Evolutionary conservation across 2,888 invertebrate species (phyloP).

Genomic region (Lissonota sp.): DNA sequence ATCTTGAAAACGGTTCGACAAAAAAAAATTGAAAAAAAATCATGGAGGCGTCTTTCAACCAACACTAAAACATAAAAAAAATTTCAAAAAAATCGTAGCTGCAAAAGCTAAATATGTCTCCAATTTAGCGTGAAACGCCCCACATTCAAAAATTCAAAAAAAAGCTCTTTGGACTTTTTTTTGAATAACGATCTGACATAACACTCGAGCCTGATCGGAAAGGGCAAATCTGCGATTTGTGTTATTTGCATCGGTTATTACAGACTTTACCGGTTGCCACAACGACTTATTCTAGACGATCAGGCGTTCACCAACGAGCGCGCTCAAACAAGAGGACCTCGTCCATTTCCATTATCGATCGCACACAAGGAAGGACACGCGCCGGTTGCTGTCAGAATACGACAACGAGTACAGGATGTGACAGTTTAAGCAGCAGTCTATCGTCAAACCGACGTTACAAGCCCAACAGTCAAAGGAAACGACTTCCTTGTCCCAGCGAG

Average conservation of each 20-base stretch:
- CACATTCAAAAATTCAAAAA: background rate
- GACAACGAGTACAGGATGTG: constrained; percentile 74
- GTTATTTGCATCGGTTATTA: constrained; percentile 69
- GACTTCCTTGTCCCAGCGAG: background rate
- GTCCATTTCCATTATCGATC: background rate
- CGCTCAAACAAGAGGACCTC: background rate
- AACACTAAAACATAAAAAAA: too few relatives aligned
- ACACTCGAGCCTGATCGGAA: background rate
- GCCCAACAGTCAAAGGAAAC: background rate
- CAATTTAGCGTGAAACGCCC: background rate
- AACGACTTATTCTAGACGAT: constrained; percentile 70
- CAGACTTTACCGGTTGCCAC: constrained; percentile 73
- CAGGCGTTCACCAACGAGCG: constrained; percentile 47
- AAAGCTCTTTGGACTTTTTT: background rate
- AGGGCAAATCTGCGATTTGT: constrained; percentile 42
- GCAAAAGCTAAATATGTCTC: too few relatives aligned
- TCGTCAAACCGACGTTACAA: constrained; percentile 78
- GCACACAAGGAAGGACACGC: constrained; percentile 47
- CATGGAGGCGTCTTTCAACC: too few relatives aligned
- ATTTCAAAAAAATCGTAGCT: too few relatives aligned
- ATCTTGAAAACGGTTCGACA: too few relatives aligned
- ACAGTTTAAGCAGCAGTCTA: constrained; percentile 61
- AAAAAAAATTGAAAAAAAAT: too few relatives aligned
- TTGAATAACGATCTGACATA: background rate
- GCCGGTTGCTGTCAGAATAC: constrained; percentile 67